phyloP scores from a whole-genome alignment of 2,888 invertebrate genomes.

The Malthinus flaveolus region DNA sequence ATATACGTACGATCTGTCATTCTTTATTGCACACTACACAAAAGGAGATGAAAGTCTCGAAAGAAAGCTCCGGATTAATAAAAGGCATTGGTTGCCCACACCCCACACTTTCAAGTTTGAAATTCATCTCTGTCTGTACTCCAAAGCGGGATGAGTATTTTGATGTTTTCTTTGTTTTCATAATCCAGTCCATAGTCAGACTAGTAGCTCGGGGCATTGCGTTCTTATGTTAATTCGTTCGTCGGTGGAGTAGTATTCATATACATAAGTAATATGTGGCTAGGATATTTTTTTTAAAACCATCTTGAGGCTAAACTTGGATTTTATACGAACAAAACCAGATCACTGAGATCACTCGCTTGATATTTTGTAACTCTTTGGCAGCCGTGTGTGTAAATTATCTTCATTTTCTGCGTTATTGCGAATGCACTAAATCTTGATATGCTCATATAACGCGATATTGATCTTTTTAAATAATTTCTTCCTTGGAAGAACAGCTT shows the following conservation, averaged over 20 bases:
- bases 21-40: conserved; percentile 16
- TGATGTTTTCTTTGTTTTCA: conserved; percentile 9
- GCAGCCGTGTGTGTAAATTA: background rate
- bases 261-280: conserved; percentile 33
- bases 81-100: conserved; percentile 22
- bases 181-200: conserved; percentile 21
- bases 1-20: conserved; percentile 17
- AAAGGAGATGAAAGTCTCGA: conserved; percentile 22
- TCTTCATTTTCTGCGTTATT: conserved; percentile 3
- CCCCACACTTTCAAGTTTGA: conserved; percentile 14
- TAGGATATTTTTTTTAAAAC: conserved; percentile 24
- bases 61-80: conserved; percentile 17
- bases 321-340: conserved; percentile 18
- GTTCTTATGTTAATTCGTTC: conserved; percentile 31
- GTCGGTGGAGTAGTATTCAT: conserved; percentile 24
- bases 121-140: conserved; percentile 15
- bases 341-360: conserved; percentile 13
- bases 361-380: conserved; percentile 1
- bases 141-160: conserved; percentile 7
- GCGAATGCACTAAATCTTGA: background rate
- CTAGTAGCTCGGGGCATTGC: conserved; percentile 19
- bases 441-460: background rate
- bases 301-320: conserved; percentile 23
- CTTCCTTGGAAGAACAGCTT: background rate
- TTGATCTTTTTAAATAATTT: background rate